Percentiles rank a stretch among this genome's conserved stretches.
Evolutionary conservation across 2,797 vertebrate species (phyloP).

Genomic region (Aythya fuligula): DNA sequence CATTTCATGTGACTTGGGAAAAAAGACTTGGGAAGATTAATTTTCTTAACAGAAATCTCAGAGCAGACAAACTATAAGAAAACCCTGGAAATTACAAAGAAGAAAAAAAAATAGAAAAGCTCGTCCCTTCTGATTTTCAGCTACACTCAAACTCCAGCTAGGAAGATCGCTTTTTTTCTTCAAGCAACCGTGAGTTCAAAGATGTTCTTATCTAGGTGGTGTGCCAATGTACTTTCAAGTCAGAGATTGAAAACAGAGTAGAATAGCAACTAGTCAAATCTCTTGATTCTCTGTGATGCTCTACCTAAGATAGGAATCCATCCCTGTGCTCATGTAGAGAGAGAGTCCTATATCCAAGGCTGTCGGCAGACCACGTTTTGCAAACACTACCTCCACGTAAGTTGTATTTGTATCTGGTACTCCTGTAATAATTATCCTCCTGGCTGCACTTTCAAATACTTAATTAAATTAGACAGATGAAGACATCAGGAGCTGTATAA

Average conservation of each 20-base stretch:
- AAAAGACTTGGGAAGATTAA: not conserved
- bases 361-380: not conserved
- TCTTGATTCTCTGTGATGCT: not conserved
- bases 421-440: conserved; percentile 12
- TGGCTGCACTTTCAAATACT: conserved; percentile 10
- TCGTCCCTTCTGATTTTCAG: not conserved
- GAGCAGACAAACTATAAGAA: not conserved
- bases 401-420: not conserved
- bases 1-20: not conserved
- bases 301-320: not conserved
- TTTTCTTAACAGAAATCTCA: not conserved
- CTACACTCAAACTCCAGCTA: not conserved
- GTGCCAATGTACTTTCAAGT: not conserved
- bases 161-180: not conserved
- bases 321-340: not conserved
- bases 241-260: not conserved
- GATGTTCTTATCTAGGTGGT: not conserved
- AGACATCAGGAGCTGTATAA: not conserved
- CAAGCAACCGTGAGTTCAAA: not conserved
- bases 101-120: not conserved
- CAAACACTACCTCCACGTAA: not conserved
- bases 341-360: not conserved
- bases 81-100: not conserved
- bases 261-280: not conserved
- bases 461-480: conserved; percentile 21